Evolutionary conservation across 2,797 vertebrate species (phyloP).

Genomic region (Botia almorhae): DNA sequence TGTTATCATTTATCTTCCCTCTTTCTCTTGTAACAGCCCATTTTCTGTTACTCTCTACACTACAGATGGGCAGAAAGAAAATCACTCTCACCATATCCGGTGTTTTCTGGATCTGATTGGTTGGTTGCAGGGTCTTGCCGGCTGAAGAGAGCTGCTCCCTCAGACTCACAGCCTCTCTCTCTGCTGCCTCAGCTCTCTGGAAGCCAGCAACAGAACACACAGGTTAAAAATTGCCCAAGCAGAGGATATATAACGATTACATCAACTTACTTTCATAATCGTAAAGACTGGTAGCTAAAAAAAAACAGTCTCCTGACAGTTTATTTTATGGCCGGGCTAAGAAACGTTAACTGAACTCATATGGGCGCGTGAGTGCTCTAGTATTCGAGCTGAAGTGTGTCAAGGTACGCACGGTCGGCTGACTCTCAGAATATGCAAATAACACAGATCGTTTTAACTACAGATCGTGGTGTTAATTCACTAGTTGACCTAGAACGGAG

Average conservation of each 20-base stretch:
- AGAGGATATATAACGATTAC: slow-evolving; percentile 8
- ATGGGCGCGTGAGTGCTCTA: slow-evolving; percentile 18
- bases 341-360: slow-evolving; percentile 29
- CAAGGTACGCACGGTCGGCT: slow-evolving; percentile 18
- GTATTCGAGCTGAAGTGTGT: slow-evolving; percentile 31
- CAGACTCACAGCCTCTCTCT: slow-evolving; percentile 86
- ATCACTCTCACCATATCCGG: slow-evolving; percentile 81
- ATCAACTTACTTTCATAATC: neutral
- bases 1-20: neutral
- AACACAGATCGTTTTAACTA: slow-evolving; percentile 27
- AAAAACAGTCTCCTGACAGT: slow-evolving; percentile 21
- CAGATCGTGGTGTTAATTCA: slow-evolving; percentile 33
- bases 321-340: slow-evolving; percentile 28
- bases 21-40: neutral
- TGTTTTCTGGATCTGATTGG: slow-evolving; percentile 84
- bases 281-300: slow-evolving; percentile 30
- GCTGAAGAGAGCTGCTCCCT: slow-evolving; percentile 86
- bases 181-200: slow-evolving; percentile 87
- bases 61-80: neutral
- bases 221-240: slow-evolving; percentile 1
- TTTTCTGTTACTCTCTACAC: neutral
- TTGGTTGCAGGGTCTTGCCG: slow-evolving; percentile 85
- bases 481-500: slow-evolving; percentile 22
- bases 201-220: slow-evolving; percentile 17
- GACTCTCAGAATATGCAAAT: too few relatives aligned